phyloP scores from a whole-genome alignment of 2,797 vertebrate species.

The Antennarius maculatus region DNA sequence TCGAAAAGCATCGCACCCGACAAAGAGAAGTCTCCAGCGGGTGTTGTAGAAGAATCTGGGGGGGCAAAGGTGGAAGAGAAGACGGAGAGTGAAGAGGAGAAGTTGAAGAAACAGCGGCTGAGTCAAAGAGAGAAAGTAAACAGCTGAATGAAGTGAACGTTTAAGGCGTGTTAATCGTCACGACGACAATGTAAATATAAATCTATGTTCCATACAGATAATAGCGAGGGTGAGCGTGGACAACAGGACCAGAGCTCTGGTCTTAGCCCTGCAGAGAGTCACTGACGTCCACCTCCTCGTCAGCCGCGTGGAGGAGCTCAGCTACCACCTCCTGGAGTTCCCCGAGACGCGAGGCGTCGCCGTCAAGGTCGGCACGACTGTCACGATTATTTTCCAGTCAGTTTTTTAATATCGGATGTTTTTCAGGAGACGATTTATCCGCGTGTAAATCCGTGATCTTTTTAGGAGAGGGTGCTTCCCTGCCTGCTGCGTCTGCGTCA shows the following conservation, averaged over 20 bases:
- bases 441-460: constrained; percentile 4
- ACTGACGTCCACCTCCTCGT: constrained; percentile 87
- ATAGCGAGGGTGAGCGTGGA: constrained; percentile 95
- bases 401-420: not conserved
- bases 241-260: constrained; percentile 92
- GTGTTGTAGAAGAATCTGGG: not conserved
- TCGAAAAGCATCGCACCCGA: constrained; percentile 76
- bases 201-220: constrained; percentile 80
- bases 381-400: not conserved
- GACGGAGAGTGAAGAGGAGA: constrained; percentile 69
- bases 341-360: constrained; percentile 94
- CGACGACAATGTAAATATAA: not conserved
- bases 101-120: constrained; percentile 79
- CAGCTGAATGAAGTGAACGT: no score
- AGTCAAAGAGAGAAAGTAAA: constrained; percentile 92
- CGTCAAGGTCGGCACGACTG: constrained; percentile 83
- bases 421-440: not conserved
- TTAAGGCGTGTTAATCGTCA: not conserved
- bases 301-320: constrained; percentile 91
- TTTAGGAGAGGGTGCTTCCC: constrained; percentile 87
- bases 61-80: constrained; percentile 72
- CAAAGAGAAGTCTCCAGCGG: constrained; percentile 69
- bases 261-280: constrained; percentile 89
- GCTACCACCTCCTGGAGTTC: constrained; percentile 92
- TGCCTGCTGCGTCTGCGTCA: constrained; percentile 90